phyloP scores from a whole-genome alignment of 2,797 vertebrate species.

The Phoxinus dragarum region DNA sequence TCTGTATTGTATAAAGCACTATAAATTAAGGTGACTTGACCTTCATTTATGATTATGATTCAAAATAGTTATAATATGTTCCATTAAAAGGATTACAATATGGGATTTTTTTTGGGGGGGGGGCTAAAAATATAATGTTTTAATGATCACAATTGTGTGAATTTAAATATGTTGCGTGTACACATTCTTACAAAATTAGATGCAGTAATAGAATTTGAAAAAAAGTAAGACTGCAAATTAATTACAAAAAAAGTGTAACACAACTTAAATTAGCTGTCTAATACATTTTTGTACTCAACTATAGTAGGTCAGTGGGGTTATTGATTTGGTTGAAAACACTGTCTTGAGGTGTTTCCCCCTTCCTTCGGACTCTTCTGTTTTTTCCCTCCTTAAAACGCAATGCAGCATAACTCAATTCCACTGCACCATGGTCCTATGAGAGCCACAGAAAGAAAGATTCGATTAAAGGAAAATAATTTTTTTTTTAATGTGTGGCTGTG shows the following conservation, averaged over 20 bases:
- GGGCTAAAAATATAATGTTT: neutral
- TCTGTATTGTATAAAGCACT: too few relatives aligned
- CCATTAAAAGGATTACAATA: neutral
- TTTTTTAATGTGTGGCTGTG: too few relatives aligned
- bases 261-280: neutral
- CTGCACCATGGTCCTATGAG: constrained; percentile 4
- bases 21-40: too few relatives aligned
- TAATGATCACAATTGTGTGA: neutral
- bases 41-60: neutral
- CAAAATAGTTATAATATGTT: neutral
- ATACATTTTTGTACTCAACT: neutral
- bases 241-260: neutral
- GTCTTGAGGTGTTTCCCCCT: neutral
- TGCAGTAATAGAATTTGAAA: neutral
- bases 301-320: neutral
- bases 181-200: neutral
- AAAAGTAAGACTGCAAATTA: neutral
- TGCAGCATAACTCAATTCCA: constrained; percentile 39
- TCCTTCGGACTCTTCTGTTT: neutral
- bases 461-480: too few relatives aligned
- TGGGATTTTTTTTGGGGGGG: neutral
- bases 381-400: constrained; percentile 20
- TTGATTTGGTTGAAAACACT: constrained; percentile 24
- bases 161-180: neutral
- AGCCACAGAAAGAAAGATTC: neutral